A percentile compares a stretch with the other conserved stretches of the same genome.
phyloP scores from a whole-genome alignment of 2,888 invertebrate species.

The Mesodorylaimus sp. region DNA sequence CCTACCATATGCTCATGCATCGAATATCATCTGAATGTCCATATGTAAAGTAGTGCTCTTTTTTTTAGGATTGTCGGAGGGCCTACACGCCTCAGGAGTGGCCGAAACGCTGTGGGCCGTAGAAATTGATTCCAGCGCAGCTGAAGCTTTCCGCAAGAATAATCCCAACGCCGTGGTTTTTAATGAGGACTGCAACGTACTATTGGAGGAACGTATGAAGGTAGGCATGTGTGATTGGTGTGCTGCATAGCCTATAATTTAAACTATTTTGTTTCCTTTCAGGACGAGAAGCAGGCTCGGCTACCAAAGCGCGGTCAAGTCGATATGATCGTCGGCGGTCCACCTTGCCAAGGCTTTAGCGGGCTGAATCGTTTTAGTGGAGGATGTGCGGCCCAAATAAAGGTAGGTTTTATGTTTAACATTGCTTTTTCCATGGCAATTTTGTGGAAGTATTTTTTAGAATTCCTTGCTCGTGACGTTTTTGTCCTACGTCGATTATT shows the following conservation, averaged over 20 bases:
- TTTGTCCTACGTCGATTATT: conserved; percentile 65
- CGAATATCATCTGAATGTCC: no score
- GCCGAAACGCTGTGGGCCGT: conserved; percentile 59
- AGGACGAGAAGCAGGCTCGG: conserved; percentile 45
- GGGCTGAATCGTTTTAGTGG: conserved; percentile 73
- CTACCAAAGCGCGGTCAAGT: conserved; percentile 60
- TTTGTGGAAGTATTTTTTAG: no score
- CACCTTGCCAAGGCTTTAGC: conserved; percentile 72
- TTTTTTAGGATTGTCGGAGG: conserved; percentile 29
- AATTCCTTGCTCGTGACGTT: conserved; percentile 63
- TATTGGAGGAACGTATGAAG: neutral
- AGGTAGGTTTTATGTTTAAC: no score
- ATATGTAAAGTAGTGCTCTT: no score
- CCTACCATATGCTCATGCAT: no score
- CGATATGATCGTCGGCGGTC: conserved; percentile 63
- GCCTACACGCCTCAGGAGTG: conserved; percentile 43
- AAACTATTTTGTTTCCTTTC: no score
- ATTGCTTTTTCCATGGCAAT: no score
- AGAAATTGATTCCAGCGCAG: conserved; percentile 56
- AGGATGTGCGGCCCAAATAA: no score
- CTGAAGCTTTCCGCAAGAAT: conserved; percentile 47
- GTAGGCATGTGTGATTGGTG: no score
- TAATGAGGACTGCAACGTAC: neutral
- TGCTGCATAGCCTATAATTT: no score
- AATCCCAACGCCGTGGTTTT: neutral